phyloP scores from a whole-genome alignment of 2,113 vertebrate species.

The Fulica atra region DNA sequence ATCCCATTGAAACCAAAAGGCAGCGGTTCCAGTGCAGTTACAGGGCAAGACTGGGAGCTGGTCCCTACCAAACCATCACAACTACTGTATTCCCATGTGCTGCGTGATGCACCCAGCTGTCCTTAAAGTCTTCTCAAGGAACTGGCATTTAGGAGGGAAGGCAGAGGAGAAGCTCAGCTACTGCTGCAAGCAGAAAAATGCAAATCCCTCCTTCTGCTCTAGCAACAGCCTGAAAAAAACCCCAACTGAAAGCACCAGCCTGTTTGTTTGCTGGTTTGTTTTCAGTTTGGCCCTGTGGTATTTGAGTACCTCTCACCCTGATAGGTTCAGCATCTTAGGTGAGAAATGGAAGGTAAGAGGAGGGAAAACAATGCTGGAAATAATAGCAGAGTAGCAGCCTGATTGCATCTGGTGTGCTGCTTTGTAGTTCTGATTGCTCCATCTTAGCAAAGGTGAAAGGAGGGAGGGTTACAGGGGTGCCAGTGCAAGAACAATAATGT shows the following conservation, averaged over 20 bases:
- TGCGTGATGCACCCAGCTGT: not conserved
- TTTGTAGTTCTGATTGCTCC: not conserved
- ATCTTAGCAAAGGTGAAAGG: not conserved
- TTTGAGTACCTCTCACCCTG: not conserved
- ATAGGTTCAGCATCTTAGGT: not conserved
- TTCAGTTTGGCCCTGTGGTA: not conserved
- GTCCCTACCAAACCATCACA: not conserved
- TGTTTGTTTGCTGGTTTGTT: not conserved
- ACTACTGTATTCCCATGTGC: not conserved
- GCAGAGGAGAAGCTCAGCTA: not conserved
- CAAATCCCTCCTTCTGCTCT: not conserved
- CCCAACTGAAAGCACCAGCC: not conserved
- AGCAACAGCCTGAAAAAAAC: not conserved
- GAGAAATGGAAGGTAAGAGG: not conserved
- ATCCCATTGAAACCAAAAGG: not conserved
- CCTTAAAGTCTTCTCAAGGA: not conserved
- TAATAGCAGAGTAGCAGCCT: not conserved
- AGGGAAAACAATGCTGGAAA: not conserved
- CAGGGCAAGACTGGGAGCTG: not conserved
- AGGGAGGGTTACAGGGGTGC: not conserved
- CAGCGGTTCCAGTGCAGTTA: not conserved
- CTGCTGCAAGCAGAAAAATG: constrained; percentile 9
- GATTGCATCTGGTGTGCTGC: not conserved
- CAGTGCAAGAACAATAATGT: not conserved
- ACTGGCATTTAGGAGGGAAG: not conserved